Conservation (phyloP, 1,140 invertebrate species). For the Coenobita brevimanus region DNA sequence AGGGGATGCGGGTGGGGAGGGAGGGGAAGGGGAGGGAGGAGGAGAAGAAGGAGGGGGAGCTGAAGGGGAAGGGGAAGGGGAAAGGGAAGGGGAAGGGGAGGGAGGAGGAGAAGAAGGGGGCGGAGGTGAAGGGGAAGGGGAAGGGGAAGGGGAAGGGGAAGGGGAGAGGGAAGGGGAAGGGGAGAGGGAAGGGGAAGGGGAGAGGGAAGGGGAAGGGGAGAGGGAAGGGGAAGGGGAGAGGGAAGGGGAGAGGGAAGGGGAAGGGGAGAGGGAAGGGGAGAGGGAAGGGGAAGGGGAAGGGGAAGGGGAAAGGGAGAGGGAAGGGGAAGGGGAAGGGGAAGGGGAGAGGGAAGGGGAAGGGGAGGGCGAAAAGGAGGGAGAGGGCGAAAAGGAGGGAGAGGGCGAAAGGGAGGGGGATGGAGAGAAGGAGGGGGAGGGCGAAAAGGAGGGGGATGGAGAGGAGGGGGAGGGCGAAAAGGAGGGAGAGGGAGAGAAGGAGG, state of each 20-base stretch:
- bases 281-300: neutral
- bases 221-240: neutral
- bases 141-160: too few species aligned
- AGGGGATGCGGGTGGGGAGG: too few species aligned
- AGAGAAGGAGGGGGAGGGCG: too few species aligned
- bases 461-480: neutral
- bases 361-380: neutral
- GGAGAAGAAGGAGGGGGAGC: too few species aligned
- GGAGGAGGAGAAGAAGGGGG: too few species aligned
- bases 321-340: neutral
- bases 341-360: neutral
- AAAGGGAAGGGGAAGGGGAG: too few species aligned
- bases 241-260: neutral
- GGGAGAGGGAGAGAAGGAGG: neutral
- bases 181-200: neutral
- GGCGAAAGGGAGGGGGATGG: neutral
- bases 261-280: neutral
- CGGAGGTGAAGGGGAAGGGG: too few species aligned
- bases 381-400: neutral
- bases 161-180: neutral
- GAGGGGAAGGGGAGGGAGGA: too few species aligned
- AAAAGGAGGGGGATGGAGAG: neutral
- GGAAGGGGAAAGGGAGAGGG: neutral
- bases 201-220: neutral
- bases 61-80: too few species aligned